Conservation (phyloP, 2,113 vertebrate genomes). For the Suncus etruscus region DNA sequence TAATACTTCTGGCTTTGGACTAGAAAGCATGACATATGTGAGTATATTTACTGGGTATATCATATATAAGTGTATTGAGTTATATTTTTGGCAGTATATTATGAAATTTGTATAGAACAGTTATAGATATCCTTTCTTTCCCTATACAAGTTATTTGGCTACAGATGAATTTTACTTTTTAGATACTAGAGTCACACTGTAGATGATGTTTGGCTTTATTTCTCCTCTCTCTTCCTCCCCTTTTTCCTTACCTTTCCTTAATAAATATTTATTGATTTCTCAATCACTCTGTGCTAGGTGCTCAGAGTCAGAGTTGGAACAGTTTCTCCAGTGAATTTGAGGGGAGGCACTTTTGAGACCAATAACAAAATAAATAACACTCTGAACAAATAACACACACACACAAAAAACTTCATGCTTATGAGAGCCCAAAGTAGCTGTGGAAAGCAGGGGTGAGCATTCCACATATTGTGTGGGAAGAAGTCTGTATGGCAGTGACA, state of each 20-base stretch:
- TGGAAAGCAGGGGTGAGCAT: not conserved
- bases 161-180: not conserved
- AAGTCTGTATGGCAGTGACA: not conserved
- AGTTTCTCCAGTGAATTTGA: not conserved
- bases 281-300: not conserved
- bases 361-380: not conserved
- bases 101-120: not conserved
- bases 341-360: not conserved
- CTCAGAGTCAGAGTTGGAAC: not conserved
- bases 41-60: too few species aligned
- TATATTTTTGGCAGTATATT: conserved; percentile 25
- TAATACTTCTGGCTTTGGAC: not conserved
- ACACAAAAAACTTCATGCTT: too few species aligned
- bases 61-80: not conserved
- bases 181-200: not conserved
- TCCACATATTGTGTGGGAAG: not conserved
- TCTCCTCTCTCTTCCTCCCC: not conserved
- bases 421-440: too few species aligned
- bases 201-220: not conserved
- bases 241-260: not conserved
- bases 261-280: conserved; percentile 7
- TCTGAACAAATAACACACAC: too few species aligned
- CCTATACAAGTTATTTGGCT: not conserved
- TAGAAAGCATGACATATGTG: not conserved
- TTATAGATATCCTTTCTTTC: not conserved